Percentiles rank a stretch among this genome's conserved stretches.
Evolutionary conservation across 2,888 invertebrate genomes (phyloP).

Genomic region (Lypha dubia): DNA sequence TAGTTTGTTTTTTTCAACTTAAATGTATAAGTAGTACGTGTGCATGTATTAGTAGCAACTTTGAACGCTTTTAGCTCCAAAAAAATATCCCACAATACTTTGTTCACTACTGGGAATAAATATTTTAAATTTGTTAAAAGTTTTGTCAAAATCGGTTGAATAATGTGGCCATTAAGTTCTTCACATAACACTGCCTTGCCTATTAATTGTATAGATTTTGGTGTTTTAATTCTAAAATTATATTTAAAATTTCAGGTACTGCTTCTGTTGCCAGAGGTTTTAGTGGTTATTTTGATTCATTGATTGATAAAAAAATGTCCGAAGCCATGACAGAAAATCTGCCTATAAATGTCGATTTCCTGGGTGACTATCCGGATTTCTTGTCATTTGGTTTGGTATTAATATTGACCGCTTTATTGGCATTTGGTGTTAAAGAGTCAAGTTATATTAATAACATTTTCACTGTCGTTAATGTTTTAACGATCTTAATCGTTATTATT

Average conservation of each 20-base stretch:
- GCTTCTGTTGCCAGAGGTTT: slow-evolving; percentile 90
- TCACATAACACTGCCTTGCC: too few relatives aligned
- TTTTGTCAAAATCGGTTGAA: too few relatives aligned
- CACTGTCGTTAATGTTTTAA: slow-evolving; percentile 93
- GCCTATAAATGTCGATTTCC: slow-evolving; percentile 86
- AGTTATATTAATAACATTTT: slow-evolving; percentile 95
- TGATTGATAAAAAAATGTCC: slow-evolving; percentile 86
- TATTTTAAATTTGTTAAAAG: too few relatives aligned
- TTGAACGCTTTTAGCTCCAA: neutral
- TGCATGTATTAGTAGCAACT: too few relatives aligned
- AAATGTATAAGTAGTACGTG: neutral
- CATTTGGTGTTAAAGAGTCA: slow-evolving; percentile 91
- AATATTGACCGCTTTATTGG: slow-evolving; percentile 86
- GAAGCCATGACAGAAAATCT: slow-evolving; percentile 84
- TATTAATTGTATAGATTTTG: too few relatives aligned
- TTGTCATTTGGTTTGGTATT: slow-evolving; percentile 87
- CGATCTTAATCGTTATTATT: slow-evolving; percentile 91
- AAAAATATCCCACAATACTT: too few relatives aligned
- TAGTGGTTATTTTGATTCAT: slow-evolving; percentile 88
- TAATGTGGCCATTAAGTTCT: too few relatives aligned
- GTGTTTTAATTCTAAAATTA: too few relatives aligned
- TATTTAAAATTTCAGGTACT: slow-evolving; percentile 87
- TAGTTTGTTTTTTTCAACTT: too few relatives aligned
- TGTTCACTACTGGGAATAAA: too few relatives aligned
- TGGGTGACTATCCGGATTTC: slow-evolving; percentile 89